Evolutionary conservation across 2,797 vertebrate species (phyloP).

Genomic region (Megalops cyprinoides): DNA sequence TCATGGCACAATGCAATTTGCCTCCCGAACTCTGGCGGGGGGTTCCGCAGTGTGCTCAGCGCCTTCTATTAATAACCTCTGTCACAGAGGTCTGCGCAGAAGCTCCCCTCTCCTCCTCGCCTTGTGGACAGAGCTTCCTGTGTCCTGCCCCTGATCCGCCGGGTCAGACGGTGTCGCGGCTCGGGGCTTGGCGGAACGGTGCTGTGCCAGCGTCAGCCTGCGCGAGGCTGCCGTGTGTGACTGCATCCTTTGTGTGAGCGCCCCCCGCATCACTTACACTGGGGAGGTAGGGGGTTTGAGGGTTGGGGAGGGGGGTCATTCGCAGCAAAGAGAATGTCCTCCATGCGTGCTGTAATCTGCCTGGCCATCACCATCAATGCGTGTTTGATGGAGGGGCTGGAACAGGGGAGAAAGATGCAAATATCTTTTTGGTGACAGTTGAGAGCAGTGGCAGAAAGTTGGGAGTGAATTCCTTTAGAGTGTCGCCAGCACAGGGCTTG

Average conservation of each 20-base stretch:
- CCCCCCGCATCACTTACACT: too few species aligned
- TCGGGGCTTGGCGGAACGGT: background rate
- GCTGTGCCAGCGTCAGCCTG: conserved; percentile 70
- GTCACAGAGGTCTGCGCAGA: background rate
- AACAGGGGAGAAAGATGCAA: background rate
- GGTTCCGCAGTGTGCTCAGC: background rate
- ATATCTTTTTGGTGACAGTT: background rate
- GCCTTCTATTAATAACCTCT: conserved; percentile 27
- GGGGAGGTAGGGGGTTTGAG: too few species aligned
- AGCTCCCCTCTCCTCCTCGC: background rate
- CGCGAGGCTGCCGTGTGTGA: too few species aligned
- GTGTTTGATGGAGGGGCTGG: background rate
- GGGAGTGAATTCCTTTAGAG: background rate
- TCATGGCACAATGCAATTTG: conserved; percentile 52
- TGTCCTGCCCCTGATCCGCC: background rate
- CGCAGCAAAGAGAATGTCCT: background rate
- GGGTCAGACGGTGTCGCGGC: background rate
- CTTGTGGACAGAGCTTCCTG: background rate
- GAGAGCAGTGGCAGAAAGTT: background rate
- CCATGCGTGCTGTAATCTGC: background rate
- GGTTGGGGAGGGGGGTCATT: too few species aligned
- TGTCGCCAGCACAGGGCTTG: background rate
- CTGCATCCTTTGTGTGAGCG: too few species aligned
- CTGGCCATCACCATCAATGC: background rate
- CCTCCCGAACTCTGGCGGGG: conserved; percentile 27